Evolutionary conservation across 2,797 vertebrate species (phyloP).

Genomic region (Geotrypetes seraphini): DNA sequence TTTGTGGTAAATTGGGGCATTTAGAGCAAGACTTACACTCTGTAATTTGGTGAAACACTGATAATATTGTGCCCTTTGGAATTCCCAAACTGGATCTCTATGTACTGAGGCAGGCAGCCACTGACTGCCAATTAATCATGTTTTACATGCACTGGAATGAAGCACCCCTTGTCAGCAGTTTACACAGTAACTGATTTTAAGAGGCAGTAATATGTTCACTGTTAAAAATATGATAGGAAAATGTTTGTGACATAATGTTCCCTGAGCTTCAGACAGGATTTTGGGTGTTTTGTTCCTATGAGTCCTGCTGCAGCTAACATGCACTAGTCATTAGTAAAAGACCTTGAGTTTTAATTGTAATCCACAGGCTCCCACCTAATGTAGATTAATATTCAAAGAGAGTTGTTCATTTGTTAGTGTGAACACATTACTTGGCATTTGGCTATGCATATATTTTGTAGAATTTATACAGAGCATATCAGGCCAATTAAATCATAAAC

Average conservation of each 20-base stretch:
- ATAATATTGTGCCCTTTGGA: neutral
- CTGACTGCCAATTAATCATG: slow-evolving; percentile 18
- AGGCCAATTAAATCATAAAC: too few relatives aligned
- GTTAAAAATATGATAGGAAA: too few relatives aligned
- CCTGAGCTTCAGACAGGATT: neutral
- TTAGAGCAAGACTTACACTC: slow-evolving; percentile 8
- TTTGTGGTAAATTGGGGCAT: neutral
- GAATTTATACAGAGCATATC: too few relatives aligned
- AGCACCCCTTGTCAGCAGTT: slow-evolving; percentile 13
- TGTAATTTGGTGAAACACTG: slow-evolving; percentile 19
- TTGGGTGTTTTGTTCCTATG: too few relatives aligned
- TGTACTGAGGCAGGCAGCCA: slow-evolving; percentile 28
- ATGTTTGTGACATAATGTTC: slow-evolving; percentile 4
- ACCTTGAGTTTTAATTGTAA: too few relatives aligned
- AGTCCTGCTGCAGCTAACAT: too few relatives aligned
- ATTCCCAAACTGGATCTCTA: slow-evolving; percentile 19
- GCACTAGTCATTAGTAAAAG: too few relatives aligned
- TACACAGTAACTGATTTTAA: slow-evolving; percentile 10
- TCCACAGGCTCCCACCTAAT: too few relatives aligned
- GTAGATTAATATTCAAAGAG: too few relatives aligned
- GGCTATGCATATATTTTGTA: too few relatives aligned
- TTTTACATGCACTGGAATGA: slow-evolving; percentile 12
- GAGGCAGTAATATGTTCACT: neutral
- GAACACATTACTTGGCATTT: too few relatives aligned
- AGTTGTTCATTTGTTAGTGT: too few relatives aligned